These are phyloP conservation scores for Coregonus suidteri DNA, from an alignment of 2,797 vertebrate species.

Conservation along the genomic window DNA sequence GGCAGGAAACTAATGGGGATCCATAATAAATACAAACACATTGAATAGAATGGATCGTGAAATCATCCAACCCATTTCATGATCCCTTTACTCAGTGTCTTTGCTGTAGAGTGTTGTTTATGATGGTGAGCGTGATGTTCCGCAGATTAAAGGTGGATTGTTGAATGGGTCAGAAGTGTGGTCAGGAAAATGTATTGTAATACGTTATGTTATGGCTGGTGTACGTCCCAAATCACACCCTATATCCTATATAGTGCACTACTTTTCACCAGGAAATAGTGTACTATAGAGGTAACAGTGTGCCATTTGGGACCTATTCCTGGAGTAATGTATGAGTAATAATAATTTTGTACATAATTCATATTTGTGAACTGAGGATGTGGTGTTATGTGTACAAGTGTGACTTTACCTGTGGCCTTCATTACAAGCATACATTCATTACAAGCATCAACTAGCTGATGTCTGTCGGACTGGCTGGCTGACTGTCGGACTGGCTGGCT, in stretches of 20 bases:
- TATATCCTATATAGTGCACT: neutral
- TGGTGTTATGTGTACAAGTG: neutral
- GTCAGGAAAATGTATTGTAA: too few relatives aligned
- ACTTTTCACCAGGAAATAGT: too few relatives aligned
- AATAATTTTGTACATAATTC: neutral
- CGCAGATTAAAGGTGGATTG: too few relatives aligned
- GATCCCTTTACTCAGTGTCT: neutral
- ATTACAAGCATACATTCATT: neutral
- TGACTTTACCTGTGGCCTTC: slow-evolving; percentile 13
- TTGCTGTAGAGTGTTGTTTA: neutral
- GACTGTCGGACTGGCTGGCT: too few relatives aligned
- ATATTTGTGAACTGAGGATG: too few relatives aligned
- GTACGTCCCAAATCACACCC: too few relatives aligned
- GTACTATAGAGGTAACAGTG: too few relatives aligned
- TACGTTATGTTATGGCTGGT: too few relatives aligned
- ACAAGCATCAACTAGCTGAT: slow-evolving; percentile 12
- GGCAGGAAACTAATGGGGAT: too few relatives aligned
- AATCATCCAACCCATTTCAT: neutral
- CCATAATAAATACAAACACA: too few relatives aligned
- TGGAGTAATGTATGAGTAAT: neutral
- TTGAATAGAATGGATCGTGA: neutral
- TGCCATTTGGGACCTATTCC: neutral
- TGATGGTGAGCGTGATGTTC: neutral
- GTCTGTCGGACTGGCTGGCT: neutral
- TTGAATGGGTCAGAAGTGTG: too few relatives aligned